phyloP scores from a whole-genome alignment of 2,113 vertebrate genomes.

The Antechinus stuartii region DNA sequence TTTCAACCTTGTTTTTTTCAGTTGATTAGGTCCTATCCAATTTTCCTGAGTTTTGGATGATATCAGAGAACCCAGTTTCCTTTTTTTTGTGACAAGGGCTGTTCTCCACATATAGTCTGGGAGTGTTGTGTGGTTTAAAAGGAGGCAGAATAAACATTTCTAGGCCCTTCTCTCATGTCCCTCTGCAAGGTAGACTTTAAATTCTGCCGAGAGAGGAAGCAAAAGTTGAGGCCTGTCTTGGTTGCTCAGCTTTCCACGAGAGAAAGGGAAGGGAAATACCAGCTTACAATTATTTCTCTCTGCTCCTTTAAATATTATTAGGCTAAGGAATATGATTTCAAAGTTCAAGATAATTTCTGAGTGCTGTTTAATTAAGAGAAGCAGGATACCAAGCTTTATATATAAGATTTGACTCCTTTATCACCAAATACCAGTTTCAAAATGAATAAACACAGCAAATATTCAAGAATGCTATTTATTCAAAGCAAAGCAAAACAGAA shows the following conservation, averaged over 20 bases:
- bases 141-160: neutral
- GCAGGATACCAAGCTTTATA: neutral
- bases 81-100: neutral
- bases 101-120: neutral
- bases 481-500: neutral
- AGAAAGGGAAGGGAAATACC: neutral
- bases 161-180: neutral
- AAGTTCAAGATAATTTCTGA: neutral
- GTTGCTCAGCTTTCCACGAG: neutral
- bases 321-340: neutral
- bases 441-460: neutral
- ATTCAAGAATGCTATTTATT: neutral
- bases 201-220: neutral
- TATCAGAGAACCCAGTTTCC: neutral
- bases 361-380: neutral
- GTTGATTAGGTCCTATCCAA: neutral
- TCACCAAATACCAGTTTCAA: neutral
- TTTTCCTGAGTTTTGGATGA: conserved; percentile 27
- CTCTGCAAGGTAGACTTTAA: neutral
- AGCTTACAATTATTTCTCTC: neutral
- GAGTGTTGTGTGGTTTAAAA: neutral
- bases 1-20: conserved; percentile 43
- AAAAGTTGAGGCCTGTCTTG: neutral
- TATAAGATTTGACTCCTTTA: neutral
- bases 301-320: neutral